A percentile compares a stretch with the other conserved stretches of the same genome.
Evolutionary conservation across 2,888 invertebrate species (phyloP).

Genomic region (Eupithecia abbreviata): DNA sequence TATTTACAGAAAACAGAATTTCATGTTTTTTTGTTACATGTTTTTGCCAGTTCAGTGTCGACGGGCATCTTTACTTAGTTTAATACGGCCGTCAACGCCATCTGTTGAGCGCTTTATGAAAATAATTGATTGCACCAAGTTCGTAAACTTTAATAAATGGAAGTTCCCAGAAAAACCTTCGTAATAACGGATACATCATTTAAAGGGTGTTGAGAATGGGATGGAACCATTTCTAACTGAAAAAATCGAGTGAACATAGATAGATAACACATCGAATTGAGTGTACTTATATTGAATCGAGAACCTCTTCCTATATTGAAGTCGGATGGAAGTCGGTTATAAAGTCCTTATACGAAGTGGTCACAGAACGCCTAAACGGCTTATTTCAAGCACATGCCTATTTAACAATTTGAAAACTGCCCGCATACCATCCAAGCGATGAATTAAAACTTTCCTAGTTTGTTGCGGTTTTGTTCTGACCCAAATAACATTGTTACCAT

Average conservation of each 20-base stretch:
- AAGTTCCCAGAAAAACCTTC: neutral
- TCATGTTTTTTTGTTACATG: neutral
- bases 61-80: slow-evolving; percentile 50
- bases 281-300: no score
- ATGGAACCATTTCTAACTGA: neutral
- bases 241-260: no score
- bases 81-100: slow-evolving; percentile 63
- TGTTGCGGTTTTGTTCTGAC: neutral
- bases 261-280: no score
- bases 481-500: neutral
- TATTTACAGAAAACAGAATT: neutral
- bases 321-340: no score
- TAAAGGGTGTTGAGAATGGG: neutral
- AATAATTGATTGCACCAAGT: slow-evolving; percentile 41
- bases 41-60: slow-evolving; percentile 16
- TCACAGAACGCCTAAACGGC: neutral
- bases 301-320: no score
- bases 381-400: neutral
- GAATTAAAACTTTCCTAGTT: slow-evolving; percentile 7
- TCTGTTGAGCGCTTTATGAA: slow-evolving; percentile 54
- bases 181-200: neutral
- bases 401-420: neutral
- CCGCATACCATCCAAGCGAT: slow-evolving; percentile 3
- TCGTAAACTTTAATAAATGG: slow-evolving; percentile 31
- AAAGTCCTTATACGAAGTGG: neutral